Evolutionary conservation across 2,888 invertebrate species (phyloP), one percentile per base, ranked within the genome.

Genomic region (Melanargia galathea): DNA sequence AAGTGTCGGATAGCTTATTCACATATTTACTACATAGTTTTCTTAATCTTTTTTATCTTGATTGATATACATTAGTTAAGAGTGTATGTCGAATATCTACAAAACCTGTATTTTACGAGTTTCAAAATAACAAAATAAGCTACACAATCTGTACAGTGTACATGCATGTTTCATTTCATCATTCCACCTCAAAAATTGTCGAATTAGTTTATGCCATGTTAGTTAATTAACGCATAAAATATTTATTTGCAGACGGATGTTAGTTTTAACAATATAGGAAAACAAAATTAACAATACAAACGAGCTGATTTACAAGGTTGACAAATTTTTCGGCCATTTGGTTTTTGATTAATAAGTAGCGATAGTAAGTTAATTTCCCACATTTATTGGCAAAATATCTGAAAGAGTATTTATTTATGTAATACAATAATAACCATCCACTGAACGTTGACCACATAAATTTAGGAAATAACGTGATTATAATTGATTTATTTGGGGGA

Each of bases 261-360:
- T 24, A 55, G 24, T 0, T 54, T 57, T 57, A 57, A 46, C 57
- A 69, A 70, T 59, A 63, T 65, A 69, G 63, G 60, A 69, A 67
- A 70, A 67, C 63, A 63, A 64, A 63, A 63, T 69, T 69, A 69
- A 64, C 66, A 70, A 67, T 69, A 70, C 68, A 66, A 69, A 70
- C 68, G 62, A 64, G 63, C 52, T 65, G 62, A 65, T 67, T 69
- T 70, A 66, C 66, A 68, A 66, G 60, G 58, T 62, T 40, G 58
- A 62, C 57, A 48, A 58, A 60, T 64, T 54, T 54, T 62, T 58
- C 52, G 60, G 64, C 60, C 59, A 66, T 66, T 66, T 64, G 59
- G 61, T 64, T 64, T n/a, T 63, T 49, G 59, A 35, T 67, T 64
- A 62, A 60, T 60, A 60, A 66, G 57, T 57, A 46, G 43, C 60